These are phyloP conservation scores for Erinaceus europaeus DNA, from an alignment of 2,113 vertebrate species.

Conservation along the genomic window DNA sequence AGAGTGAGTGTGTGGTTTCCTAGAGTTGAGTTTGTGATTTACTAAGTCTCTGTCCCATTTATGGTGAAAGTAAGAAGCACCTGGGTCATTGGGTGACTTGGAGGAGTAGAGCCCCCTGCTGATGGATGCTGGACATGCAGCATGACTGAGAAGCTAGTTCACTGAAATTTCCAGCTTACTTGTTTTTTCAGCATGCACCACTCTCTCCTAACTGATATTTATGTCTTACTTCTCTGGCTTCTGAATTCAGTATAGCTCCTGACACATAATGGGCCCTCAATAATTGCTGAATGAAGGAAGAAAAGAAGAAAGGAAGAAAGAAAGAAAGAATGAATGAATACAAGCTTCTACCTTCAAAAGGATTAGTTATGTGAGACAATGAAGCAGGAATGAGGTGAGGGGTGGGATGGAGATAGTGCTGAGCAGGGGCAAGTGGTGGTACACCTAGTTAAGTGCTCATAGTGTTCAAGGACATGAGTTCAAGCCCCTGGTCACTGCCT, in stretches of 20 bases:
- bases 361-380: background rate
- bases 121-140: background rate
- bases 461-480: too few species aligned
- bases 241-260: background rate
- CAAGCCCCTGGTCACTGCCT: too few species aligned
- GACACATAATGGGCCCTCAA: background rate
- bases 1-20: background rate
- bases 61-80: background rate
- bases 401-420: background rate
- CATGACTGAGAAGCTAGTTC: background rate
- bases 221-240: background rate
- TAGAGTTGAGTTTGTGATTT: background rate
- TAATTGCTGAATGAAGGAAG: background rate
- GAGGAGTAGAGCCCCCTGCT: background rate
- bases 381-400: background rate
- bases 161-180: background rate
- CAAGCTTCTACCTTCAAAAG: background rate
- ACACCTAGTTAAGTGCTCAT: too few species aligned
- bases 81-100: background rate
- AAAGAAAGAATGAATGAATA: too few species aligned
- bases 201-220: background rate
- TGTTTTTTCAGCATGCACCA: background rate
- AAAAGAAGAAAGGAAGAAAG: background rate
- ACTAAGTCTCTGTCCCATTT: too few species aligned
- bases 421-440: background rate